Evolutionary conservation across 1,140 invertebrate species (phyloP).

Genomic region (Zaprionus ghesquierei): DNA sequence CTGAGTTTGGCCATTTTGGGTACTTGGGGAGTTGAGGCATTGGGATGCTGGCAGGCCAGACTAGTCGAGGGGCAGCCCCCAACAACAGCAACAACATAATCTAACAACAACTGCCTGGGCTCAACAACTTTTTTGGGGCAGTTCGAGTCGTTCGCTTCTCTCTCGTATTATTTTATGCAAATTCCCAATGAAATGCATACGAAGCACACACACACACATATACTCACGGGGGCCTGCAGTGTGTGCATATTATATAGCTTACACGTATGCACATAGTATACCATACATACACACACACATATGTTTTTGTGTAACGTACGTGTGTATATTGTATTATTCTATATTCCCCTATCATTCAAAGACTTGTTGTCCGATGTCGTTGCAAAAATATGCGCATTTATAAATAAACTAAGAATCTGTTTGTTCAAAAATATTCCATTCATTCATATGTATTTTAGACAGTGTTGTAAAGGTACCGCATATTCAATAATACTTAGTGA

Average conservation of each 20-base stretch:
- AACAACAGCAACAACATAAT: not conserved
- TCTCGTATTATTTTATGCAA: constrained; percentile 47
- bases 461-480: not conserved
- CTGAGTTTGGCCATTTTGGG: not conserved
- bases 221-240: not conserved
- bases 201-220: constrained; percentile 19
- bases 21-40: not conserved
- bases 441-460: constrained; percentile 16
- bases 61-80: not conserved
- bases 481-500: not conserved
- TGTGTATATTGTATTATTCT: constrained; percentile 17
- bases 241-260: constrained; percentile 3
- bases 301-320: too few species aligned
- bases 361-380: constrained; percentile 11
- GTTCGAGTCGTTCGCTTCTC: constrained; percentile 13
- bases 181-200: constrained; percentile 35
- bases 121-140: constrained; percentile 2
- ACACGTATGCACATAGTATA: not conserved
- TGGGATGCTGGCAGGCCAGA: not conserved
- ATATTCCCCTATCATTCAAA: constrained; percentile 16
- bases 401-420: constrained; percentile 31
- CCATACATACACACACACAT: not conserved
- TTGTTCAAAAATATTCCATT: constrained; percentile 18
- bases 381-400: constrained; percentile 30
- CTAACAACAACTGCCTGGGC: not conserved